A percentile compares a stretch with the other conserved stretches of the same genome.
Conservation (phyloP, 35 echinoderm and acorn worm species). For the Acanthaster planci region DNA sequence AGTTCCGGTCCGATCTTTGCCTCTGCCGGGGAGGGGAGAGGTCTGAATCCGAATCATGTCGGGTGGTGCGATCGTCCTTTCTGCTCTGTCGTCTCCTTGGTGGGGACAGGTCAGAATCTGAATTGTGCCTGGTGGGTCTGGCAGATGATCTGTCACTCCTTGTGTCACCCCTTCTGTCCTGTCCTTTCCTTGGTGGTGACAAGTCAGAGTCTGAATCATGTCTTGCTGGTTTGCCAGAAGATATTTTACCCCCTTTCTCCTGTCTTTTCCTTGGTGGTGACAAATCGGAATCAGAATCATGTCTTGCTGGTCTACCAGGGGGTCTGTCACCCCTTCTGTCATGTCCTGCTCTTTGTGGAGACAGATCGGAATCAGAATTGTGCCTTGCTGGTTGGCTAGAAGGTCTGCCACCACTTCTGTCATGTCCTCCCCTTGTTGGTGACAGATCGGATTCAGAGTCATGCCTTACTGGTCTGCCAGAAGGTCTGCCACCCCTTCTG, state of each 20-base stretch:
- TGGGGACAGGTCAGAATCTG: constrained; percentile 71
- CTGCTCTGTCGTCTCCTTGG: constrained; percentile 44
- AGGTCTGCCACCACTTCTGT: constrained; percentile 11
- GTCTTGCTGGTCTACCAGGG: constrained; percentile 10
- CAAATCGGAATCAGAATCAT: constrained; percentile 60
- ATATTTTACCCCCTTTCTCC: background rate
- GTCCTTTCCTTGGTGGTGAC: constrained; percentile 62
- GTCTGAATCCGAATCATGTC: constrained; percentile 70
- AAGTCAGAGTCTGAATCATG: constrained; percentile 70
- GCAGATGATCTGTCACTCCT: background rate
- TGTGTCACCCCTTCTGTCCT: background rate
- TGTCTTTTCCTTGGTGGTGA: constrained; percentile 44
- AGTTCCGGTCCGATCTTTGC: constrained; percentile 8
- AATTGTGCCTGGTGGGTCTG: constrained; percentile 55
- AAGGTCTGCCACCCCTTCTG: background rate
- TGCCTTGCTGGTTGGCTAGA: background rate
- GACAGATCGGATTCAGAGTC: constrained; percentile 86
- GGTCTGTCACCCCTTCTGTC: background rate
- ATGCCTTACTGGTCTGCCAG: constrained; percentile 42
- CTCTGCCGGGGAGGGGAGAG: constrained; percentile 59
- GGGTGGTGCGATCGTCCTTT: background rate
- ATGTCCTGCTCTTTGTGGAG: constrained; percentile 51
- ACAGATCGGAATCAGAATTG: constrained; percentile 76
- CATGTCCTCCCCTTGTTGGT: constrained; percentile 39
- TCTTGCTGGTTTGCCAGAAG: background rate